Percentiles rank a stretch among this genome's conserved stretches.
phyloP scores from a whole-genome alignment of 2,113 vertebrate genomes.

The Pygoscelis antarcticus region DNA sequence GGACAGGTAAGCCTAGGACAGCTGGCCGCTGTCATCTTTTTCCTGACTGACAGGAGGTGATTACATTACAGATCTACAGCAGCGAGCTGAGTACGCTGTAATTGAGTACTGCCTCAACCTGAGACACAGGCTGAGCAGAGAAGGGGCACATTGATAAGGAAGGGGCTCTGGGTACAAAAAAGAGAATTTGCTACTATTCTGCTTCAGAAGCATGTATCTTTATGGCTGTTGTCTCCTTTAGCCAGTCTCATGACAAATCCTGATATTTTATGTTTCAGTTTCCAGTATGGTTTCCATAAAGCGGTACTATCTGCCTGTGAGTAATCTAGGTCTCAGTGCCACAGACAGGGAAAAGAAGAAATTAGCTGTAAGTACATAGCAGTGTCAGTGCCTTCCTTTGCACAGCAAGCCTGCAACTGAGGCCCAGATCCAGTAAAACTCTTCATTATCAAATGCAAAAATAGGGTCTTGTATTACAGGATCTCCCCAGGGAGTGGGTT shows the following conservation, averaged over 20 bases:
- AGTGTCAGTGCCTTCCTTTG: neutral
- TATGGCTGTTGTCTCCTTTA: neutral
- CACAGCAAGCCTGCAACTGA: neutral
- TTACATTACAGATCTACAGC: neutral
- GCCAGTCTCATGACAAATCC: neutral
- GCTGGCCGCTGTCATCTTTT: neutral
- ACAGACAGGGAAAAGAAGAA: neutral
- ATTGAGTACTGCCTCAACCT: neutral
- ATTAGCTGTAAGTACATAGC: neutral
- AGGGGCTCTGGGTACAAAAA: neutral
- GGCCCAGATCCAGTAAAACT: neutral
- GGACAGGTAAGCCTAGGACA: neutral
- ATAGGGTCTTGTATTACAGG: neutral
- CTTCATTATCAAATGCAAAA: neutral
- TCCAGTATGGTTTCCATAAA: neutral
- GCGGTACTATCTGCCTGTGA: neutral
- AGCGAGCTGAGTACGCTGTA: neutral
- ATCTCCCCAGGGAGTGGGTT: fast-evolving
- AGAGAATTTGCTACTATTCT: neutral
- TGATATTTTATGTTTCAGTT: neutral
- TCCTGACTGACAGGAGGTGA: too few species aligned
- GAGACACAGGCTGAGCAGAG: neutral
- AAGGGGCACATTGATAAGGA: neutral
- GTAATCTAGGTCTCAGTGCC: neutral
- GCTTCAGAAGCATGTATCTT: neutral